Conservation (phyloP, 2,797 vertebrate species). For the Kryptolebias ocellatus region DNA sequence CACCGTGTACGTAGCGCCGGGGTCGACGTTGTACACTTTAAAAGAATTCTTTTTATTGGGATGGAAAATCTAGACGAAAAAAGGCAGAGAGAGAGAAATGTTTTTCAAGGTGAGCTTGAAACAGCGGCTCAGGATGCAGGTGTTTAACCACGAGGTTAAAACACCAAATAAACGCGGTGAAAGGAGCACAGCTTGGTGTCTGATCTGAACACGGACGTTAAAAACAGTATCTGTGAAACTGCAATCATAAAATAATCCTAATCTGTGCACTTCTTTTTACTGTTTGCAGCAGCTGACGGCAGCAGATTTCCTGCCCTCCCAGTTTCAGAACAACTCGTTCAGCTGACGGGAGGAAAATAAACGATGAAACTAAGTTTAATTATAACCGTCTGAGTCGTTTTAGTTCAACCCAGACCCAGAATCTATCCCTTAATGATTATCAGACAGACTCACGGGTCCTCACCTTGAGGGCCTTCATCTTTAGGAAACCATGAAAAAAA, state of each 20-base stretch:
- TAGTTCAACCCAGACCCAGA: neutral
- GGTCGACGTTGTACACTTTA: conserved; percentile 79
- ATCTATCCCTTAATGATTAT: conserved; percentile 10
- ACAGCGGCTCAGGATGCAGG: too few relatives aligned
- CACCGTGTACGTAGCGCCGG: conserved; percentile 79
- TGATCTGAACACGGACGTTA: too few relatives aligned
- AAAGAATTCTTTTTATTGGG: conserved; percentile 79
- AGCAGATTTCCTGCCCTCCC: neutral
- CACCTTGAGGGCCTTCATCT: neutral
- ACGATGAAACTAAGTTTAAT: conserved; percentile 10
- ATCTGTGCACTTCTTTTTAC: too few relatives aligned
- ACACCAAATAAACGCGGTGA: too few relatives aligned
- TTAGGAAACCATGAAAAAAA: neutral
- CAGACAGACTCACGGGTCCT: neutral
- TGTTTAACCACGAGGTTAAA: too few relatives aligned
- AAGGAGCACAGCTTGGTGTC: too few relatives aligned
- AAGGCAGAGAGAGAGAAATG: too few relatives aligned
- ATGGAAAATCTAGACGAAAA: conserved; percentile 69
- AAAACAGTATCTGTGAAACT: too few relatives aligned
- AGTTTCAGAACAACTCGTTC: neutral
- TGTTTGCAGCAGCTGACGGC: too few relatives aligned
- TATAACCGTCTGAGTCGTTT: neutral
- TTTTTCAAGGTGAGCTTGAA: too few relatives aligned
- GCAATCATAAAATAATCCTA: too few relatives aligned
- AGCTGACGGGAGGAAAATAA: neutral